Base-by-base conservation (phyloP, 2,888 invertebrate species). In the Crossocerus cetratus region DNA sequence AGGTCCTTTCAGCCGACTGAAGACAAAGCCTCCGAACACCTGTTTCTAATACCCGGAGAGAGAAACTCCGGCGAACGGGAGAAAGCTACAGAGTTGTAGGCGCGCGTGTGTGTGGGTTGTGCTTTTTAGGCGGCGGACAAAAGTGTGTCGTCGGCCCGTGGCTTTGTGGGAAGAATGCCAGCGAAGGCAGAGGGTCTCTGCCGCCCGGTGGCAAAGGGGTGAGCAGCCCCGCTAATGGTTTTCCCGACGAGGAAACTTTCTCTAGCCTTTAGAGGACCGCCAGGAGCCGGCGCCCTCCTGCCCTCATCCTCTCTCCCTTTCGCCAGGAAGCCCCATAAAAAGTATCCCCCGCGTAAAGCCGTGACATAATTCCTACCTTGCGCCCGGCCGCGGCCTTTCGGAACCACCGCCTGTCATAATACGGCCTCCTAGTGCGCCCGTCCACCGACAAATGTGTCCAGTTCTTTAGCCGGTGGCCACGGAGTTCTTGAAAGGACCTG, bases 311-410 rank as follows among this genome's bases (percentile, higher is more conserved):
- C 32, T 32, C 8, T 32, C 32, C 11, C 32, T 32, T 32, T 32
- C 60, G 22, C 56, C 58, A 42, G 67, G 80, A 78, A 80, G 65
- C 81, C 69, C 69, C 64, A 56, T 81, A 81, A 81, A 81, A 75
- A 77, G 71, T 74, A 69, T 74, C 67, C 68, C 23, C 32, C 49
- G 49, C 65, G 65, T 64, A 78, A 76, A 80, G 71, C 68, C 74
- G 71, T 69, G 76, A 81, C 81, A 81, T 81, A 78, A 81, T 81
- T 81, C 82, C 76, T 32, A 55, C 76, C 71, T 81, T 76, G 78
- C 69, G 67, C 72, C 3, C 57, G 55, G 18, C 56, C 63, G 57
- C 58, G 70, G 53, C 57, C 69, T 32, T 44, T 57, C 44, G 69
- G 32, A 32, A 32, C 8, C 5, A 1, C 32, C 32, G 32, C 8